Evolutionary conservation across 2,113 vertebrate species (phyloP).

Genomic region (Psilopogon haemacephalus): DNA sequence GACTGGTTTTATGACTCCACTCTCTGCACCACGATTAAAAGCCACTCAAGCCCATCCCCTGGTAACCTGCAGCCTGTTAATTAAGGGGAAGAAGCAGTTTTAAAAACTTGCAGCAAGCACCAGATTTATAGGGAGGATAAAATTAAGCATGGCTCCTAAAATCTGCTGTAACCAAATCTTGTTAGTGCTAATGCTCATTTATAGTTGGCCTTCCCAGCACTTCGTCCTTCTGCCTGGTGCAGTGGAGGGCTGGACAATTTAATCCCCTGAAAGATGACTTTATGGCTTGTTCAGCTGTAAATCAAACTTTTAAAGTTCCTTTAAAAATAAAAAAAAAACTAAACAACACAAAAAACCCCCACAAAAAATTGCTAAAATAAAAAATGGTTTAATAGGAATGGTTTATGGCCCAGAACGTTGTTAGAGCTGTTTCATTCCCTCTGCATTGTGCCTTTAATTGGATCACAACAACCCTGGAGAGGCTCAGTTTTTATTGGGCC

Average conservation of each 20-base stretch:
- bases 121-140: conserved; percentile 78
- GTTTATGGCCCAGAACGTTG: conserved; percentile 83
- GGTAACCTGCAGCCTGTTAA: conserved; percentile 70
- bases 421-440: conserved; percentile 80
- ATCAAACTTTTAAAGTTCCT: conserved; percentile 84
- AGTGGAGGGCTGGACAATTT: conserved; percentile 75
- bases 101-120: conserved; percentile 48
- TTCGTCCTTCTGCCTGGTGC: conserved; percentile 74
- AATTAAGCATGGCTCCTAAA: conserved; percentile 77
- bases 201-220: conserved; percentile 77
- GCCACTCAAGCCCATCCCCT: background rate
- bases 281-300: conserved; percentile 71
- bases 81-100: conserved; percentile 68
- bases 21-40: conserved; percentile 10
- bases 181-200: conserved; percentile 82
- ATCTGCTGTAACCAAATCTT: conserved; percentile 77
- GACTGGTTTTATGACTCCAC: background rate
- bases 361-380: conserved; percentile 84
- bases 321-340: conserved; percentile 75
- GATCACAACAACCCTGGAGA: conserved; percentile 75
- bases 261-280: conserved; percentile 77
- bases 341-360: no score
- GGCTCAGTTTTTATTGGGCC: conserved; percentile 72
- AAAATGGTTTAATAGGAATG: conserved; percentile 84
- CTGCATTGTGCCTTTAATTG: conserved; percentile 81